phyloP scores from a whole-genome alignment of 2,888 invertebrate species.

The Cheiracanthium punctorium region DNA sequence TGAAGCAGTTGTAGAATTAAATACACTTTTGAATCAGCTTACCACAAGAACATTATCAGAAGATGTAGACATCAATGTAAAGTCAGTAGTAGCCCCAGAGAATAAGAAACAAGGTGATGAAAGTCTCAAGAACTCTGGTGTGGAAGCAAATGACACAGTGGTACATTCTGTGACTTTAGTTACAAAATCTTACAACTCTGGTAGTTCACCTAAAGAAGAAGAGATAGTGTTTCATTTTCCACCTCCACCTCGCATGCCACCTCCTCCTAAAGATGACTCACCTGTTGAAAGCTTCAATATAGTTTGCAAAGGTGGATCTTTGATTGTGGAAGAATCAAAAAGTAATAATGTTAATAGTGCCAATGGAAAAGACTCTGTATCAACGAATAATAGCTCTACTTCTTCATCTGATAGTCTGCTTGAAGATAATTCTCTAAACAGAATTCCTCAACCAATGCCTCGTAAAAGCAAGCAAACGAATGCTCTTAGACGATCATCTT shows the following conservation, averaged over 20 bases:
- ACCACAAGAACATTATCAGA: conserved; percentile 57
- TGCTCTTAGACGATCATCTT: conserved; percentile 42
- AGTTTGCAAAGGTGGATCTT: conserved; percentile 51
- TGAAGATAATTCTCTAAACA: neutral
- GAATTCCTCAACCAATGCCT: conserved; percentile 47
- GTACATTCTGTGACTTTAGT: conserved; percentile 39
- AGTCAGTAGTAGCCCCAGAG: neutral
- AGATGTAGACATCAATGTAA: conserved; percentile 16
- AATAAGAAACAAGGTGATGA: neutral
- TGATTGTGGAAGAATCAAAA: conserved; percentile 16
- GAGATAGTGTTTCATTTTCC: conserved; percentile 67
- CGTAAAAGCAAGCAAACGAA: conserved; percentile 41
- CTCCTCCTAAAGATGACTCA: conserved; percentile 40
- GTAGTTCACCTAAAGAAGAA: conserved; percentile 54
- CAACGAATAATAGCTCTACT: neutral
- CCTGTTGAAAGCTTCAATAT: conserved; percentile 48
- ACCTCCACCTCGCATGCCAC: conserved; percentile 55
- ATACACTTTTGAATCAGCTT: conserved; percentile 47
- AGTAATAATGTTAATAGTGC: neutral
- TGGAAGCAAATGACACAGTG: neutral
- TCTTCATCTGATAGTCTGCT: no score
- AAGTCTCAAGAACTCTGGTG: neutral
- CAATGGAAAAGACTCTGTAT: neutral
- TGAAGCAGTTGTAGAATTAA: conserved; percentile 63
- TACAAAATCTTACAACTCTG: conserved; percentile 33